Conservation (phyloP, 2,797 vertebrate genomes). For the Eulemur mongoz region DNA sequence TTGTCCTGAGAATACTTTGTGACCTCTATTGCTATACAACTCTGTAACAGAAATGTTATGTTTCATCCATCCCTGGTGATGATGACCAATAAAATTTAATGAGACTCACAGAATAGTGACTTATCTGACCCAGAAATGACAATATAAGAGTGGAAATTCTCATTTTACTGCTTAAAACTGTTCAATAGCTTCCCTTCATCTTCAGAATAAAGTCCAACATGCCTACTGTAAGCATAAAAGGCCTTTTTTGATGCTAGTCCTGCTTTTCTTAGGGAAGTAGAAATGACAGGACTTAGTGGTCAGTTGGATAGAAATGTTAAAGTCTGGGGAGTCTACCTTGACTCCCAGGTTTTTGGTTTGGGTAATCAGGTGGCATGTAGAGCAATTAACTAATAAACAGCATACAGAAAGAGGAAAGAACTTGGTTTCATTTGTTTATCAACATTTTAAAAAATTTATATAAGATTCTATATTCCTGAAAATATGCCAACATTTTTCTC, state of each 20-base stretch:
- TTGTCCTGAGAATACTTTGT: neutral
- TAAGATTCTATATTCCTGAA: neutral
- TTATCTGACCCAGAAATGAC: neutral
- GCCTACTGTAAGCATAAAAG: neutral
- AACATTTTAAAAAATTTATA: neutral
- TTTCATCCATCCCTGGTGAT: neutral
- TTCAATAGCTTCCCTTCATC: neutral
- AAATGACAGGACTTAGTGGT: neutral
- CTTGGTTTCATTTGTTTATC: neutral
- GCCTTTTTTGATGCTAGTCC: neutral
- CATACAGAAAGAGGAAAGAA: conserved; percentile 45
- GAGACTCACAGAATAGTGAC: neutral
- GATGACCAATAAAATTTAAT: conserved; percentile 30
- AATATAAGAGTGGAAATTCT: neutral
- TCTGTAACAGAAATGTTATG: neutral
- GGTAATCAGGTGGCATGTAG: neutral
- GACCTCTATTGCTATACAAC: neutral
- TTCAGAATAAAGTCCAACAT: neutral
- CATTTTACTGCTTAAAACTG: neutral
- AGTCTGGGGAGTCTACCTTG: neutral
- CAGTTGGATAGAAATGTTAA: neutral
- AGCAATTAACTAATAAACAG: neutral
- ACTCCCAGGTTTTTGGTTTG: neutral
- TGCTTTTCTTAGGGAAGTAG: neutral
- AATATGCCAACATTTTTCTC: neutral